These are phyloP conservation scores for Ormia ochracea DNA, from an alignment of 2,888 invertebrate species.

Conservation along the genomic window DNA sequence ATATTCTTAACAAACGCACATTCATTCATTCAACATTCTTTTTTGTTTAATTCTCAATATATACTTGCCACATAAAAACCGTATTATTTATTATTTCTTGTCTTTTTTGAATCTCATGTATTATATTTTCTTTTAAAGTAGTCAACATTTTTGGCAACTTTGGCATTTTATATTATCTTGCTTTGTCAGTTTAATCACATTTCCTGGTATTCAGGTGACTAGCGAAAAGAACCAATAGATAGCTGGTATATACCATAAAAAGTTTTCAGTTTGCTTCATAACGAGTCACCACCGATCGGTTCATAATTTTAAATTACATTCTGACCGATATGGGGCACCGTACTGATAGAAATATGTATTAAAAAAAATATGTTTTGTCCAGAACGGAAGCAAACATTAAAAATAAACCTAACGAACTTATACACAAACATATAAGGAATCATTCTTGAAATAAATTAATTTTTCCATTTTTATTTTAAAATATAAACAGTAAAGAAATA, in stretches of 20 bases:
- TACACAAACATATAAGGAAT: neutral
- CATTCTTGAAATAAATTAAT: neutral
- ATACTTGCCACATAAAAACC: constrained; percentile 15
- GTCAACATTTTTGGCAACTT: constrained; percentile 21
- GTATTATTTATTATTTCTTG: neutral
- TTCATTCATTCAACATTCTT: neutral
- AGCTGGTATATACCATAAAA: too few relatives aligned
- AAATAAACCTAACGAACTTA: neutral
- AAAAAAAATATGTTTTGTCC: neutral
- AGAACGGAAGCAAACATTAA: neutral
- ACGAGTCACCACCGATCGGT: too few relatives aligned
- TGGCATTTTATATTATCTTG: too few relatives aligned
- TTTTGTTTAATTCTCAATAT: neutral
- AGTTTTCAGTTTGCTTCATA: too few relatives aligned
- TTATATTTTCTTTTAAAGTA: constrained; percentile 15
- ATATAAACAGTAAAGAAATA: neutral
- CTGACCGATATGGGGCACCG: too few relatives aligned
- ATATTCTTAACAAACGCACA: neutral
- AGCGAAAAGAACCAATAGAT: too few relatives aligned
- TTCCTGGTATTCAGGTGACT: too few relatives aligned
- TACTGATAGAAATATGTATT: neutral
- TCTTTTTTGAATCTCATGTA: constrained; percentile 23
- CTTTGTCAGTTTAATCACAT: too few relatives aligned
- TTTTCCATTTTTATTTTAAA: constrained; percentile 27
- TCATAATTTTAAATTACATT: too few relatives aligned